Evolutionary conservation across 2,888 invertebrate genomes (phyloP).

Genomic region (Acleris emargana): DNA sequence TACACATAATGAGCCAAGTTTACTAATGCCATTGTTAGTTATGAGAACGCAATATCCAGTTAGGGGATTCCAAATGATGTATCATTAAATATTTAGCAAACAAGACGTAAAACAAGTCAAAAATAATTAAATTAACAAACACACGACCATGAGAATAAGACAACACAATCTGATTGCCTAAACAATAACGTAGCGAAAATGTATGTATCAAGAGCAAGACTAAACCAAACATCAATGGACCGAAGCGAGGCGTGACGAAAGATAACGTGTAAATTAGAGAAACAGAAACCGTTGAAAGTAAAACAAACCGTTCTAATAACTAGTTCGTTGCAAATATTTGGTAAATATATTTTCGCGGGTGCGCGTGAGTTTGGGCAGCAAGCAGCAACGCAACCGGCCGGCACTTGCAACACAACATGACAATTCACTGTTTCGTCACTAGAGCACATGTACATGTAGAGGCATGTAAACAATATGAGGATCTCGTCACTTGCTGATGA

Average conservation of each 20-base stretch:
- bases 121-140: constrained; percentile 27
- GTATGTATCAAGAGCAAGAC: constrained; percentile 50
- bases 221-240: constrained; percentile 54
- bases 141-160: constrained; percentile 7
- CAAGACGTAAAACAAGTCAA: constrained; percentile 16
- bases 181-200: constrained; percentile 38
- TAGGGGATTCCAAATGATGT: constrained; percentile 31
- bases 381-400: constrained; percentile 47
- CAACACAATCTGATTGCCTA: not conserved
- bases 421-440: constrained; percentile 39
- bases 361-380: constrained; percentile 32
- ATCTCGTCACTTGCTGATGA: constrained; percentile 35
- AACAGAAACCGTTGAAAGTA: constrained; percentile 60
- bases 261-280: constrained; percentile 60
- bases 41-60: constrained; percentile 30
- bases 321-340: constrained; percentile 36
- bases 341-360: constrained; percentile 45
- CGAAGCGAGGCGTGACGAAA: constrained; percentile 61
- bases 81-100: constrained; percentile 32
- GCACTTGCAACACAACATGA: constrained; percentile 48
- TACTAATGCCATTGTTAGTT: constrained; percentile 30
- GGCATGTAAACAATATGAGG: constrained; percentile 33
- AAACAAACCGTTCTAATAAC: constrained; percentile 38
- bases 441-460: constrained; percentile 27
- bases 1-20: constrained; percentile 23